Conservation (phyloP, 2,888 invertebrate genomes). For the Noctua pronuba region DNA sequence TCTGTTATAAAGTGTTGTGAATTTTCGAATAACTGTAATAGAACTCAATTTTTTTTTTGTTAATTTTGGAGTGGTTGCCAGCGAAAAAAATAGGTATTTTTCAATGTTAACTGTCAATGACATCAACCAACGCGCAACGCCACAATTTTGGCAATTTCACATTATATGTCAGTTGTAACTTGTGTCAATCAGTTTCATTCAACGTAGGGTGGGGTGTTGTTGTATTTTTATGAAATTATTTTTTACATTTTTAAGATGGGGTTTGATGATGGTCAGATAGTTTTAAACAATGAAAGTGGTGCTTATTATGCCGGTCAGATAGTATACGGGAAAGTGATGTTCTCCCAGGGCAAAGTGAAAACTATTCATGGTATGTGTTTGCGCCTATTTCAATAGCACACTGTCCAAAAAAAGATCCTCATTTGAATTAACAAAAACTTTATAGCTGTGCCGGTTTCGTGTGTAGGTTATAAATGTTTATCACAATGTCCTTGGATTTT, state of each 20-base stretch:
- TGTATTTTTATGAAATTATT: constrained; percentile 15
- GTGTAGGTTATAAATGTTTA: constrained; percentile 22
- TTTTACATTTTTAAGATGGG: constrained; percentile 75
- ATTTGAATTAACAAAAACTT: constrained; percentile 33
- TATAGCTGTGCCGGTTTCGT: constrained; percentile 5
- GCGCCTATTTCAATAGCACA: constrained; percentile 21
- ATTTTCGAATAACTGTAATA: not conserved
- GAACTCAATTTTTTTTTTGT: not conserved
- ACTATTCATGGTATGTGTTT: constrained; percentile 82
- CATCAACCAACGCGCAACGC: not conserved
- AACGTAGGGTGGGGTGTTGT: not conserved
- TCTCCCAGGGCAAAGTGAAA: constrained; percentile 80
- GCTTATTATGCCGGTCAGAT: constrained; percentile 82
- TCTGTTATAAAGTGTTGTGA: not conserved
- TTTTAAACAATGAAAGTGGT: constrained; percentile 79
- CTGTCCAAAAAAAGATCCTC: constrained; percentile 19
- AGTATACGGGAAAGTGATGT: constrained; percentile 79
- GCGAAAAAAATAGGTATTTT: not conserved
- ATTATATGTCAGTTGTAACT: not conserved
- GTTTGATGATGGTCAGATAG: constrained; percentile 80
- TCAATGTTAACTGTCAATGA: not conserved
- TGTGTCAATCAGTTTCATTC: constrained; percentile 41
- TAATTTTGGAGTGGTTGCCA: not conserved
- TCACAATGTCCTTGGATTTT: not conserved
- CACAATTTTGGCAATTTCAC: not conserved